Evolutionary conservation across 2,113 vertebrate genomes (phyloP).

Genomic region (Xiphias gladius): DNA sequence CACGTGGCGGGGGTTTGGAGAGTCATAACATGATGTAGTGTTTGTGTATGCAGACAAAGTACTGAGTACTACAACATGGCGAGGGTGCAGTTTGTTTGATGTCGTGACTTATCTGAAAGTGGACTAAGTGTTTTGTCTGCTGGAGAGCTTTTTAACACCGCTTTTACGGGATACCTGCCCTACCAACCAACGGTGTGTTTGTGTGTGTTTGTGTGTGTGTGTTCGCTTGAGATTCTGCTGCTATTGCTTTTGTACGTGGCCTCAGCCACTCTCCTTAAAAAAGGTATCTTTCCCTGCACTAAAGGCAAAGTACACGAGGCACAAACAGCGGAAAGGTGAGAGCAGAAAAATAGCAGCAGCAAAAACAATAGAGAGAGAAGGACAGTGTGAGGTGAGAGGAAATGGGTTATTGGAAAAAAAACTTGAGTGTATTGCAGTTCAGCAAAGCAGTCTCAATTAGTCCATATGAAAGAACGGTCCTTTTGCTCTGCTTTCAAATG

Average conservation of each 20-base stretch:
- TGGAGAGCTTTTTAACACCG: constrained; percentile 57
- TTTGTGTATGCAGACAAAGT: constrained; percentile 37
- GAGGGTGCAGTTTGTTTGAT: constrained; percentile 53
- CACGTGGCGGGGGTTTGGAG: constrained; percentile 43
- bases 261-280: constrained; percentile 34
- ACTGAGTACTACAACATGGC: constrained; percentile 14
- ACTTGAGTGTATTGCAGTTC: constrained; percentile 11
- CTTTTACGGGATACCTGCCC: constrained; percentile 49
- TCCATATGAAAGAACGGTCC: constrained; percentile 29
- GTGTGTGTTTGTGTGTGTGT: background rate
- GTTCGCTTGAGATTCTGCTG: background rate
- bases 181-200: background rate
- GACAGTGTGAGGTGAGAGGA: background rate
- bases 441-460: constrained; percentile 59
- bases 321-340: background rate
- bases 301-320: constrained; percentile 22
- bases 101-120: constrained; percentile 71
- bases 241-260: constrained; percentile 12
- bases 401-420: background rate
- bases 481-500: constrained; percentile 65
- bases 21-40: constrained; percentile 21
- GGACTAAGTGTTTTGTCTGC: constrained; percentile 46
- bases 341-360: constrained; percentile 11
- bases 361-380: constrained; percentile 33
- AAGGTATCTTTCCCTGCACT: constrained; percentile 23